Conservation (phyloP, 2,797 vertebrate species). For the Oreochromis mossambicus region DNA sequence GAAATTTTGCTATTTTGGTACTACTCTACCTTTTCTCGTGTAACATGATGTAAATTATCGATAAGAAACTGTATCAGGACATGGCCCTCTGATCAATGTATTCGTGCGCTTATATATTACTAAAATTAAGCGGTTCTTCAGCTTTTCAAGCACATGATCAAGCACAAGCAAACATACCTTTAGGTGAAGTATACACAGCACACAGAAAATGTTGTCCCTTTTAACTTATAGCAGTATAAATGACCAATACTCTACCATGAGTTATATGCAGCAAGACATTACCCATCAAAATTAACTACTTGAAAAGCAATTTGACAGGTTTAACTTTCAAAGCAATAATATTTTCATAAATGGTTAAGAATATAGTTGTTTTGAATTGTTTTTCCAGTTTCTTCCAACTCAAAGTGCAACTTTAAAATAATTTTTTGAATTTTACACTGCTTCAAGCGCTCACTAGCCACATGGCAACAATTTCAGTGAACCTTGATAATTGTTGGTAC, state of each 20-base stretch:
- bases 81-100: slow-evolving; percentile 20
- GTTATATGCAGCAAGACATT: background rate
- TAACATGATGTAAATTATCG: slow-evolving; percentile 21
- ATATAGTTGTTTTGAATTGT: background rate
- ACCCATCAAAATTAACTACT: background rate
- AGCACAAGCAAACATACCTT: background rate
- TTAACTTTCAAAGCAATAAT: background rate
- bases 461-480: background rate
- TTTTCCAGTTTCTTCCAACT: background rate
- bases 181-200: background rate
- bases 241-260: background rate
- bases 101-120: background rate
- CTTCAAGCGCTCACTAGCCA: background rate
- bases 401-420: background rate
- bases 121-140: background rate
- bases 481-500: background rate
- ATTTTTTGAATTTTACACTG: background rate
- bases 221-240: background rate
- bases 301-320: background rate
- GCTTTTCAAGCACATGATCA: background rate
- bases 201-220: background rate
- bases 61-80: slow-evolving; percentile 17
- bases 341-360: background rate
- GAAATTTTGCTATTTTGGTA: slow-evolving; percentile 47
- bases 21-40: slow-evolving; percentile 2